Percentiles rank a stretch among this genome's conserved stretches.
phyloP scores from a whole-genome alignment of 1,140 invertebrate genomes.

The Atta cephalotes region DNA sequence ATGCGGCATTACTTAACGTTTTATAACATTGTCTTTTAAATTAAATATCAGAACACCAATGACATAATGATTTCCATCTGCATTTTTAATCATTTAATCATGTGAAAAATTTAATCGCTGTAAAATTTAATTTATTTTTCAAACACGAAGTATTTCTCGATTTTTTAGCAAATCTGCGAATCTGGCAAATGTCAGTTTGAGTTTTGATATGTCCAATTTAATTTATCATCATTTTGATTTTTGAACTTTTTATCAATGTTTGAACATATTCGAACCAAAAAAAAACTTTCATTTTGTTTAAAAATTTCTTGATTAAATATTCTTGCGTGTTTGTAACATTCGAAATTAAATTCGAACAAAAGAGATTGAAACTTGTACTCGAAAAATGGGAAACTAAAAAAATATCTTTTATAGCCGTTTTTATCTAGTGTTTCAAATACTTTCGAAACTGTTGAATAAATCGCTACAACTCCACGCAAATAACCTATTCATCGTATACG shows the following conservation, averaged over 20 bases:
- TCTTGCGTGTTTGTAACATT: neutral
- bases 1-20: neutral
- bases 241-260: neutral
- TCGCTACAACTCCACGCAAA: slow-evolving; percentile 49
- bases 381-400: neutral
- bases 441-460: slow-evolving; percentile 62
- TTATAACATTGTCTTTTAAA: neutral
- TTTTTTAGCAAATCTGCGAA: neutral
- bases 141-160: neutral
- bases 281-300: slow-evolving; percentile 18
- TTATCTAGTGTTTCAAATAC: slow-evolving; percentile 54
- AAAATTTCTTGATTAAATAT: neutral
- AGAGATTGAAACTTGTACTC: neutral
- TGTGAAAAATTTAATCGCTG: slow-evolving; percentile 5
- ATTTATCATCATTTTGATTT: neutral
- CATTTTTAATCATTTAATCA: neutral
- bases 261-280: neutral
- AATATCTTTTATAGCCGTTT: slow-evolving; percentile 32
- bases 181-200: neutral
- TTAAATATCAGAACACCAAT: neutral
- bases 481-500: slow-evolving; percentile 5
- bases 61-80: neutral
- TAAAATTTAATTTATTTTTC: slow-evolving; percentile 31
- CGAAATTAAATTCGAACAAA: neutral
- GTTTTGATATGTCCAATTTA: slow-evolving; percentile 22